These are phyloP conservation scores for Paramormyrops kingsleyae DNA, from an alignment of 2,113 vertebrate genomes.

Conservation along the genomic window DNA sequence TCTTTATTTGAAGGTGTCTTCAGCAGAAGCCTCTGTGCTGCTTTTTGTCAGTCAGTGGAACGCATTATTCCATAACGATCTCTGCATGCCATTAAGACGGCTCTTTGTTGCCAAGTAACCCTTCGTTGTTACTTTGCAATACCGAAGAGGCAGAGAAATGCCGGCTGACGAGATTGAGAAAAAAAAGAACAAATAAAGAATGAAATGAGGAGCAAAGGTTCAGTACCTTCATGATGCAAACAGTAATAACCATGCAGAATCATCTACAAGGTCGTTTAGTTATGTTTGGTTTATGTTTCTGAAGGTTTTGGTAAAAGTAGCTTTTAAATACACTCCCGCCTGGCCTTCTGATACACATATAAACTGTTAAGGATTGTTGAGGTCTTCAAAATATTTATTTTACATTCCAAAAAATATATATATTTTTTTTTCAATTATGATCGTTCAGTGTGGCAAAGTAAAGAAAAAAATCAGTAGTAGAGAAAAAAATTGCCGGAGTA, in stretches of 20 bases:
- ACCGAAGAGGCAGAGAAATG: not conserved
- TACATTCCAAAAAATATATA: not conserved
- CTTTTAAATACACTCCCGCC: not conserved
- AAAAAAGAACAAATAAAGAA: not conserved
- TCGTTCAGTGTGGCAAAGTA: not conserved
- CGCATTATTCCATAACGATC: not conserved
- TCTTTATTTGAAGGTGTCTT: not conserved
- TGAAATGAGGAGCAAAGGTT: not conserved
- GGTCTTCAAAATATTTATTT: not conserved
- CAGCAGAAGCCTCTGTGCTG: not conserved
- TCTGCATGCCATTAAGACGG: not conserved
- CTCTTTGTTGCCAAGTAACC: conserved; percentile 1
- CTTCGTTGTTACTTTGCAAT: not conserved
- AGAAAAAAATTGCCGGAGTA: not conserved
- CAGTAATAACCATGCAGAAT: not conserved
- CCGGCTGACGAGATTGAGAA: not conserved
- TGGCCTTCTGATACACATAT: not conserved
- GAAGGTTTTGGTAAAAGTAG: not conserved
- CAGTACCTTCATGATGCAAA: not conserved
- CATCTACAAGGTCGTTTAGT: not conserved
- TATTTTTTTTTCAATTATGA: not conserved
- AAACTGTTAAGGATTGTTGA: not conserved
- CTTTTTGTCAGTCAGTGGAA: not conserved
- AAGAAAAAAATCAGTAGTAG: not conserved
- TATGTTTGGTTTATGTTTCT: not conserved